A percentile compares a stretch with the other conserved stretches of the same genome.
Conservation (phyloP, 2,113 vertebrate genomes). For the Spheniscus mendiculus region DNA sequence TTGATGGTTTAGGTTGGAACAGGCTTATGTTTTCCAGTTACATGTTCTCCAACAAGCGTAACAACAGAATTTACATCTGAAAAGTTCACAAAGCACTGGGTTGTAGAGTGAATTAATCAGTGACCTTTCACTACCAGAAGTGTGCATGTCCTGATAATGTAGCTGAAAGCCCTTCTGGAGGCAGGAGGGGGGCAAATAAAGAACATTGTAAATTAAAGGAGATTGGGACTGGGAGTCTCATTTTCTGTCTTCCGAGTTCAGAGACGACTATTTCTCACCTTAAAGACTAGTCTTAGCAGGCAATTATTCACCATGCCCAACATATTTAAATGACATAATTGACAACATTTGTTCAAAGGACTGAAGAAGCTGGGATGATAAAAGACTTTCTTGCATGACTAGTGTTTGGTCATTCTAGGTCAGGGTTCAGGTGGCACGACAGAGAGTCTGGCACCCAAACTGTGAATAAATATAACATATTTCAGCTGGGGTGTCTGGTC, state of each 20-base stretch:
- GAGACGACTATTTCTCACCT: conserved; percentile 29
- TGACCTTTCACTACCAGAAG: conserved; percentile 54
- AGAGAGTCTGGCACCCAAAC: conserved; percentile 36
- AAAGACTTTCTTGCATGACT: conserved; percentile 16
- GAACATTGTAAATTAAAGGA: conserved; percentile 42
- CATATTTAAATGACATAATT: conserved; percentile 46
- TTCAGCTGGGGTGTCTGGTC: neutral
- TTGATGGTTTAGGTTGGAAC: conserved; percentile 44
- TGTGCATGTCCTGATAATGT: conserved; percentile 30
- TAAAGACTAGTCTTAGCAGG: neutral
- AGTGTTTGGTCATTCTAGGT: neutral
- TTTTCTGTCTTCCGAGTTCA: conserved; percentile 36
- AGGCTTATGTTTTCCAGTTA: conserved; percentile 61
- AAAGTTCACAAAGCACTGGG: conserved; percentile 59
- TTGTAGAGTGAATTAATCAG: conserved; percentile 62
- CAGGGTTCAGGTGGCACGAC: neutral
- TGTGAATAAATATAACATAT: conserved; percentile 17
- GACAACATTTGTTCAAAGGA: conserved; percentile 6
- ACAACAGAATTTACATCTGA: conserved; percentile 69
- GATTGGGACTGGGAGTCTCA: neutral
- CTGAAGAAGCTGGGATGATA: neutral
- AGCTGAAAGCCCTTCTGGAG: conserved; percentile 5
- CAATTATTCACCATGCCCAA: conserved; percentile 20
- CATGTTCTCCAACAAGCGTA: conserved; percentile 56
- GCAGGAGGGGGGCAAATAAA: neutral